These are phyloP conservation scores for Agrochola lota DNA, from an alignment of 2,888 invertebrate genomes.

Conservation along the genomic window DNA sequence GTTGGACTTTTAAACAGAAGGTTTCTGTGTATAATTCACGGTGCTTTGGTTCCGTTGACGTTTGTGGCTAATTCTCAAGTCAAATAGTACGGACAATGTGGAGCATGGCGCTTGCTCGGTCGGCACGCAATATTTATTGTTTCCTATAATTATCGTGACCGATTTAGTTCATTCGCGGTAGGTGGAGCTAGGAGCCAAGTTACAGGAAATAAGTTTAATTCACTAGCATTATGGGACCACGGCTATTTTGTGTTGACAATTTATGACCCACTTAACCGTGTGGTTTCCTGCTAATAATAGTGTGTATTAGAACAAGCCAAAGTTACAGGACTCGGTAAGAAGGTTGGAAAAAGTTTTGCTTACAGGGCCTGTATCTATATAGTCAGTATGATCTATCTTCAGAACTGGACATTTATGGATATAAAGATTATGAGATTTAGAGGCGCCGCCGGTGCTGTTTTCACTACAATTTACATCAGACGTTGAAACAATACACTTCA, in stretches of 20 bases:
- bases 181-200: constrained; percentile 50
- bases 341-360: neutral
- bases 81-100: constrained; percentile 22
- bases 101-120: neutral
- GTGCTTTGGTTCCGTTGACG: neutral
- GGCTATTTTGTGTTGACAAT: constrained; percentile 17
- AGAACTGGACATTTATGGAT: neutral
- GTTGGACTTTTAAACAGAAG: constrained; percentile 1
- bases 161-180: constrained; percentile 40
- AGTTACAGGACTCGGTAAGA: neutral
- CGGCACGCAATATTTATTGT: constrained; percentile 60
- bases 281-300: neutral
- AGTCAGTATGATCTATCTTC: neutral
- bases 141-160: constrained; percentile 60
- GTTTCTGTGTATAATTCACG: neutral
- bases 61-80: constrained; percentile 22
- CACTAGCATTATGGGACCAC: constrained; percentile 12
- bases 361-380: too few species aligned
- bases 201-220: constrained; percentile 47
- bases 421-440: neutral
- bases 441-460: neutral
- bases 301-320: neutral
- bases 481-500: constrained; percentile 1
- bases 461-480: neutral
- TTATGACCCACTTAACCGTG: constrained; percentile 7